These are phyloP conservation scores for Emydocephalus ijimae DNA, from an alignment of 2,113 vertebrate species.

Conservation along the genomic window DNA sequence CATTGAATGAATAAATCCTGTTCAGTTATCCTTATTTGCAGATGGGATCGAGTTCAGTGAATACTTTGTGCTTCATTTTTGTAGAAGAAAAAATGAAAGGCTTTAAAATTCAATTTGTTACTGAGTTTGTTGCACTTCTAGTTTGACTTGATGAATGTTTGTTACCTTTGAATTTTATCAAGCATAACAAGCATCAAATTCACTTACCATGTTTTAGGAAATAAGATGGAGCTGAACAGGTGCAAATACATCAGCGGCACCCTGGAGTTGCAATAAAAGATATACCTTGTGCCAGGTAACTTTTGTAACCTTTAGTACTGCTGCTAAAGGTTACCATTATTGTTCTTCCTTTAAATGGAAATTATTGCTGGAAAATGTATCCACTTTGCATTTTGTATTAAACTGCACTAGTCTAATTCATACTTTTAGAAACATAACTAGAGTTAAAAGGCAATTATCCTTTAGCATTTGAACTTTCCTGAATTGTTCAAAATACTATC, in stretches of 20 bases:
- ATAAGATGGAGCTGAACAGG: too few relatives aligned
- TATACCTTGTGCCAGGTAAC: constrained; percentile 7
- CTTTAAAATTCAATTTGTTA: constrained; percentile 37
- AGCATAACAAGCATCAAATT: constrained; percentile 6
- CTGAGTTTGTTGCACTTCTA: constrained; percentile 29
- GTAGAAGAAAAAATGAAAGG: constrained; percentile 52
- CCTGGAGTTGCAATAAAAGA: background rate
- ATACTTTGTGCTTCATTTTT: constrained; percentile 43
- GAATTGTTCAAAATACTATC: background rate
- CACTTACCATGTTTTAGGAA: background rate
- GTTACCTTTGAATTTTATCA: constrained; percentile 26
- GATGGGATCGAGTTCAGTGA: constrained; percentile 44
- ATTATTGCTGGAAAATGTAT: background rate
- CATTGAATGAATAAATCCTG: constrained; percentile 64
- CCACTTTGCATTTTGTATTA: background rate
- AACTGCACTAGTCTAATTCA: background rate
- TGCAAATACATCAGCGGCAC: background rate
- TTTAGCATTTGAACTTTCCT: background rate
- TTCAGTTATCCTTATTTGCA: constrained; percentile 62
- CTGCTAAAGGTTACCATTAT: background rate
- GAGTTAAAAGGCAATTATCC: background rate
- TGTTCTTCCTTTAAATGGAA: background rate
- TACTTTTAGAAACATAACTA: background rate
- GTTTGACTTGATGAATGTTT: constrained; percentile 10
- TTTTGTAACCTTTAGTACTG: background rate